Percentiles rank a stretch among this genome's conserved stretches.
These are phyloP conservation scores for Netelia fuscicornis DNA, from an alignment of 2,888 invertebrate species.

Conservation along the genomic window DNA sequence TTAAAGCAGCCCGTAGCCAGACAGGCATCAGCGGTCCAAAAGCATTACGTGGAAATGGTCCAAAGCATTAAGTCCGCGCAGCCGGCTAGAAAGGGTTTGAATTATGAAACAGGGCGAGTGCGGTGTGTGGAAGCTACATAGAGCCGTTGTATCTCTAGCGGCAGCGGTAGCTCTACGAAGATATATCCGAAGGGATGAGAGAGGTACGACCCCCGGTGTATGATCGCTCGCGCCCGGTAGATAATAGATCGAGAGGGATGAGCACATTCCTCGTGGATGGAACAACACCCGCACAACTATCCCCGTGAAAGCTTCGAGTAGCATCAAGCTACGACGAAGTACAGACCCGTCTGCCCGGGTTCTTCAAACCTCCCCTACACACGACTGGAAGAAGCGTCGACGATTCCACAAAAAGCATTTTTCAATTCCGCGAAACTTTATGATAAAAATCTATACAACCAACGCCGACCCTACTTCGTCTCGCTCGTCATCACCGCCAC, in stretches of 20 bases:
- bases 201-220: constrained; percentile 54
- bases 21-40: constrained; percentile 57
- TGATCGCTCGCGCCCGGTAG: constrained; percentile 60
- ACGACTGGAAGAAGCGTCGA: constrained; percentile 39
- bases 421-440: constrained; percentile 83
- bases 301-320: constrained; percentile 75
- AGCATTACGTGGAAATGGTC: constrained; percentile 68
- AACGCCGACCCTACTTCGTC: constrained; percentile 65
- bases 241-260: constrained; percentile 66
- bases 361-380: constrained; percentile 3
- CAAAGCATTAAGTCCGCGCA: constrained; percentile 69
- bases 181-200: constrained; percentile 61
- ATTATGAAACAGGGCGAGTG: constrained; percentile 78
- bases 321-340: constrained; percentile 47
- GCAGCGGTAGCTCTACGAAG: constrained; percentile 39
- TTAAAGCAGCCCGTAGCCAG: constrained; percentile 27
- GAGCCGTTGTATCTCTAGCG: constrained; percentile 35
- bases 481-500: constrained; percentile 42
- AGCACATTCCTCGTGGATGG: constrained; percentile 33
- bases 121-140: constrained; percentile 38
- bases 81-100: constrained; percentile 80
- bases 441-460: constrained; percentile 79
- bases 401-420: constrained; percentile 78
- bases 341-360: constrained; percentile 48
- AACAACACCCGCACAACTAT: constrained; percentile 78